A percentile compares a stretch with the other conserved stretches of the same genome.
These are phyloP conservation scores for Cyanistes caeruleus DNA, from an alignment of 2,113 vertebrate genomes.

Conservation along the genomic window DNA sequence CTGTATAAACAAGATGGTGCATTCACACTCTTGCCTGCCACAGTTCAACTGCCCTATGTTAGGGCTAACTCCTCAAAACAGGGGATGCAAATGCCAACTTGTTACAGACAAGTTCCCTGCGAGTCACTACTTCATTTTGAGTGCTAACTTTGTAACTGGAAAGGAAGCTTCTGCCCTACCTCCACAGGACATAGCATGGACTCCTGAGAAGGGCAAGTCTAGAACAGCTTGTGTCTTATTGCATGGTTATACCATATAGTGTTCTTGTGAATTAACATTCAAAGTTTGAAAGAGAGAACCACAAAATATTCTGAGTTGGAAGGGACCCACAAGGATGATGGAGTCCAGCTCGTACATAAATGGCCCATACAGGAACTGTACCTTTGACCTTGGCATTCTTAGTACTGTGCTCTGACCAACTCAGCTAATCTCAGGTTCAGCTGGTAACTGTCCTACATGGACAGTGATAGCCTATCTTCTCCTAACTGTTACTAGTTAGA, in stretches of 20 bases:
- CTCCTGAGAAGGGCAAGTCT: background rate
- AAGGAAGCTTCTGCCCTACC: background rate
- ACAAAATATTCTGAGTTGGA: background rate
- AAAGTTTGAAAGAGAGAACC: background rate
- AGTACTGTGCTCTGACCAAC: background rate
- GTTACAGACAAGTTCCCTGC: background rate
- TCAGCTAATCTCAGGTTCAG: background rate
- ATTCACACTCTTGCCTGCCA: background rate
- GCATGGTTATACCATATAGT: rapidly evolving
- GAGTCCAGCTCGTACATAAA: background rate
- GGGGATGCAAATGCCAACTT: background rate
- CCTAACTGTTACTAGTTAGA: background rate
- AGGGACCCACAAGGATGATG: background rate
- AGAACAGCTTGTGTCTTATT: background rate
- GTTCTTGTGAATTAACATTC: background rate
- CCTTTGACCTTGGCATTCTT: background rate
- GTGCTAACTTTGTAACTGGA: background rate
- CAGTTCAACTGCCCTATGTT: rapidly evolving
- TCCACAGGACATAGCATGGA: background rate
- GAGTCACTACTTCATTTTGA: background rate
- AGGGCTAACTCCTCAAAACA: rapidly evolving
- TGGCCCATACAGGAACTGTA: background rate
- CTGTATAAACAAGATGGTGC: background rate
- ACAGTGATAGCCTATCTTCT: background rate
- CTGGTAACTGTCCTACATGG: background rate